Evolutionary conservation across 2,888 invertebrate genomes (phyloP).

Genomic region (Heteromurus nitidus): DNA sequence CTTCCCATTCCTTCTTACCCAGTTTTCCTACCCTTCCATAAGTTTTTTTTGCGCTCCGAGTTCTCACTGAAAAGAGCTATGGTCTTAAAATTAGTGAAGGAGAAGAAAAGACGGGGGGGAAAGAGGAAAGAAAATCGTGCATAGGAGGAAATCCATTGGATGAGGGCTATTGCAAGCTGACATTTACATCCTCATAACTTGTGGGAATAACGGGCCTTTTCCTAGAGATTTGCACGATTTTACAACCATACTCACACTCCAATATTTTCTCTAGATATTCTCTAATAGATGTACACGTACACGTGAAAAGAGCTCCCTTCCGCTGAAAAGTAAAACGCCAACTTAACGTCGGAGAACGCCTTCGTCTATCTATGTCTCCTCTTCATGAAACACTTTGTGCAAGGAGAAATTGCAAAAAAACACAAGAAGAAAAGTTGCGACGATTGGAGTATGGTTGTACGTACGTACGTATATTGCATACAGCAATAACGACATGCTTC

Average conservation of each 20-base stretch:
- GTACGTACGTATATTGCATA: too few species aligned
- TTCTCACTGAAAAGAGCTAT: slow-evolving; percentile 3
- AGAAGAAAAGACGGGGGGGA: slow-evolving; percentile 12
- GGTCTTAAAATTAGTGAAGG: slow-evolving; percentile 13
- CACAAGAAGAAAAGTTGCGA: too few species aligned
- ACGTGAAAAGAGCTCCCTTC: too few species aligned
- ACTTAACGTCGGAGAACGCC: too few species aligned
- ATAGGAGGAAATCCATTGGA: slow-evolving; percentile 50
- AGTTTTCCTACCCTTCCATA: too few species aligned
- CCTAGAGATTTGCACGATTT: slow-evolving; percentile 55
- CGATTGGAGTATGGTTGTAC: too few species aligned
- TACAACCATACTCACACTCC: slow-evolving; percentile 15
- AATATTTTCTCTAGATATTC: not conserved
- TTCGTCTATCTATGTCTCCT: too few species aligned
- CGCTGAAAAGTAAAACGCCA: too few species aligned
- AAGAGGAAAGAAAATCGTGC: slow-evolving; percentile 8
- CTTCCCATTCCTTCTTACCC: not conserved
- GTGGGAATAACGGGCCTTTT: slow-evolving; percentile 57
- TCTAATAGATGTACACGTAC: not conserved
- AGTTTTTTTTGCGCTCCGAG: too few species aligned
- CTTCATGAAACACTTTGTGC: too few species aligned
- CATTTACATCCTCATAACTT: slow-evolving; percentile 69
- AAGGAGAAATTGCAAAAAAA: too few species aligned
- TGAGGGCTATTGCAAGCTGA: slow-evolving; percentile 58
- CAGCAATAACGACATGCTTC: slow-evolving; percentile 31